Base-by-base conservation (phyloP, 2,113 vertebrate species). In the Myodes glareolus region DNA sequence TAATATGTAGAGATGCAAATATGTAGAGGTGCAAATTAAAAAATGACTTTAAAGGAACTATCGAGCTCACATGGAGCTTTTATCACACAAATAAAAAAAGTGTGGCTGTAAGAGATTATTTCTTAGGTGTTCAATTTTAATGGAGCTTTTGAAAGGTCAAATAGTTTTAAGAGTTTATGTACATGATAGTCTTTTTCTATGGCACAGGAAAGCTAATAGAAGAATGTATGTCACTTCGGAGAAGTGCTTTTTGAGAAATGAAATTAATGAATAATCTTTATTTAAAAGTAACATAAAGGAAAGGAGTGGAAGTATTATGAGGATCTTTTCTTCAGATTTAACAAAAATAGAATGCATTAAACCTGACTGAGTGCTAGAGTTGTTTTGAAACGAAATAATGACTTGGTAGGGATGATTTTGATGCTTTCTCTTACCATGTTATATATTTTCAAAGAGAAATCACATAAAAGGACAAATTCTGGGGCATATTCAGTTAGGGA, bases 181-280 rank as follows among this genome's bases (percentile, higher is more conserved):
- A 42, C 87, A 77, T 88, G 29, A 73, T 39, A 89, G n/a, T 80
- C 2, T 82, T 77, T 77, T 78, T 67, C 29, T 47, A 23, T 16
- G 81, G 16, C 14, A 65, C 19, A 65, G 1, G 2, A 80, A 90
- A 31, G 84, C 7, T 65, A 80, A 42, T 11, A 73, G 61, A 61
- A 33, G 55, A 27, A 86, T 42, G 2, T 9, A 31, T 90, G 27
- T 81, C 75, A 75, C 36, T 36, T 81, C 63, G 11, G 81, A 68
- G 39, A 42, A 7, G 12, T 78, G 5, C 70, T 63, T 90, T 85
- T 97, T 63, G 61, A 76, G 12, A 94, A 95, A 94, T 58, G 25
- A 86, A 42, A 73, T 61, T 77, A 93, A 91, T 84, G 19, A 19
- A 29, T 86, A 58, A 14, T 33, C 29, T 90, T 84, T 80, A 42